phyloP scores from a whole-genome alignment of 2,888 invertebrate species.

The Athalia rosae region DNA sequence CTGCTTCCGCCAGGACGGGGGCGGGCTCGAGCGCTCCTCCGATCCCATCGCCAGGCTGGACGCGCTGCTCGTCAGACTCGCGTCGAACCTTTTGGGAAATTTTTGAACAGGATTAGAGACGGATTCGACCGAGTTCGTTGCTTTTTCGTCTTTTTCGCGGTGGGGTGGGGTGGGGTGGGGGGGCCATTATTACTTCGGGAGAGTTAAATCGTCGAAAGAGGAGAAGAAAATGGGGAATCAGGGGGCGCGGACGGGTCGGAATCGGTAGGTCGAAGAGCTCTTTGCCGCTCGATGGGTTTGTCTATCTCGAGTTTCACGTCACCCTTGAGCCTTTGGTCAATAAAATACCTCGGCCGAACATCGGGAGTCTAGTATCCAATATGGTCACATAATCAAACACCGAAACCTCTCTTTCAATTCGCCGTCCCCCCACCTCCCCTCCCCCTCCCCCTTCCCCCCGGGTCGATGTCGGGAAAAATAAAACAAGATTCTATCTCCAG shows the following conservation, averaged over 20 bases:
- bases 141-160: background rate
- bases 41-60: conserved; percentile 60
- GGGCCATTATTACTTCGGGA: background rate
- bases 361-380: background rate
- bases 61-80: conserved; percentile 60
- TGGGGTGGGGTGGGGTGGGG: background rate
- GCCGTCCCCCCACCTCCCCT: no score
- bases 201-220: background rate
- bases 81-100: conserved; percentile 57
- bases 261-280: conserved; percentile 3
- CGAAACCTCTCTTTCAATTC: background rate
- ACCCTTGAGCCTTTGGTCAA: conserved; percentile 18
- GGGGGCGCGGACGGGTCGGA: background rate
- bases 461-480: no score
- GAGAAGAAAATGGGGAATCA: background rate
- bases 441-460: no score
- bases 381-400: background rate
- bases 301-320: background rate
- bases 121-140: conserved; percentile 5
- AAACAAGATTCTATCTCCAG: no score
- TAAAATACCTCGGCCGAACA: background rate
- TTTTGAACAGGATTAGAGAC: background rate
- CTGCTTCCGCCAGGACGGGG: conserved; percentile 58
- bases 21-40: conserved; percentile 56
- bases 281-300: background rate